Conservation (phyloP, 2,888 invertebrate species). For the Drosophila melanosoma region DNA sequence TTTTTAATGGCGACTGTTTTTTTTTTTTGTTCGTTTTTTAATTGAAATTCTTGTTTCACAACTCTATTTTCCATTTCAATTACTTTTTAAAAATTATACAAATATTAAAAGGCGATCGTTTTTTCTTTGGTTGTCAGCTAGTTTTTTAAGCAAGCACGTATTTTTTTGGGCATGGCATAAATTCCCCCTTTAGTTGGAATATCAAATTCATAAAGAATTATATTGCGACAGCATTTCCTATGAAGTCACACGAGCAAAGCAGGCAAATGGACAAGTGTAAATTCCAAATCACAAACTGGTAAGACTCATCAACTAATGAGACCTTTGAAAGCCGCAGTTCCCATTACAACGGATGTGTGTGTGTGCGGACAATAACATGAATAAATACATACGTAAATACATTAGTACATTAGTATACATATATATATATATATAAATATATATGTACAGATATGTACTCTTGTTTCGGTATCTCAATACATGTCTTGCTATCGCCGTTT, state of each 20-base stretch:
- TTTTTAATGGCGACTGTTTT: no score
- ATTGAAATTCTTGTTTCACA: background rate
- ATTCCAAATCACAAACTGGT: constrained; percentile 62
- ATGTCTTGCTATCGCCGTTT: constrained; percentile 25
- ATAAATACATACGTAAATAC: constrained; percentile 28
- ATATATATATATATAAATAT: background rate
- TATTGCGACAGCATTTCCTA: constrained; percentile 37
- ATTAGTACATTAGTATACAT: constrained; percentile 11
- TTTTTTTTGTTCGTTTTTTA: no score
- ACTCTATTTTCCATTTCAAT: no score
- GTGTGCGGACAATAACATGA: constrained; percentile 48
- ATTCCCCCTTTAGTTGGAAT: constrained; percentile 47
- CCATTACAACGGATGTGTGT: constrained; percentile 43
- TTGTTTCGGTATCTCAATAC: constrained; percentile 20
- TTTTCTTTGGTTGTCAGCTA: background rate
- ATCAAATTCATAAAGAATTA: constrained; percentile 50
- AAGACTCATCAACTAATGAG: constrained; percentile 70
- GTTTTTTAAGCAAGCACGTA: background rate
- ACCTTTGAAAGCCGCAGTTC: constrained; percentile 48
- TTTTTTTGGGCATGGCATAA: background rate
- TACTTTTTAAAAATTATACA: background rate
- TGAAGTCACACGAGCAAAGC: constrained; percentile 51
- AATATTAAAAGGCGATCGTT: background rate
- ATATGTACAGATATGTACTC: constrained; percentile 24
- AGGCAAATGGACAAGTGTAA: constrained; percentile 50